Conservation (phyloP, 2,888 invertebrate genomes). For the Osedax frankpressi region DNA sequence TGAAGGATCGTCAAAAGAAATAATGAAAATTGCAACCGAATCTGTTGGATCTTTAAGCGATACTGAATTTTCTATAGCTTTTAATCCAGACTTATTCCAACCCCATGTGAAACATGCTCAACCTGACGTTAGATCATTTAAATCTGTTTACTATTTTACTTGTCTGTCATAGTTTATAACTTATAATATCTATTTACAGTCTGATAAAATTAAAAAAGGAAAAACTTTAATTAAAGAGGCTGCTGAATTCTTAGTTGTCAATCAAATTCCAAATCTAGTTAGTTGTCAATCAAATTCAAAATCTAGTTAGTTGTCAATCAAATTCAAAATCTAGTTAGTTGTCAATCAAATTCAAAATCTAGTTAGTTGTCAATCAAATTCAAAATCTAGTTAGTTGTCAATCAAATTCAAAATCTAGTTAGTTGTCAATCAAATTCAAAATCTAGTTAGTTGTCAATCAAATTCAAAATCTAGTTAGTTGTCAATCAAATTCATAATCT, state of each 20-base stretch:
- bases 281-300: too few species aligned
- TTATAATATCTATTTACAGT: conserved; percentile 29
- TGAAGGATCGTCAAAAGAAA: conserved; percentile 71
- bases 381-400: conserved; percentile 71
- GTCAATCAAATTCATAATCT: too few species aligned
- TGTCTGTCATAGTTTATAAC: not conserved
- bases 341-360: conserved; percentile 86
- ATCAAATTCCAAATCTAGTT: conserved; percentile 86
- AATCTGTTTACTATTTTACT: too few species aligned
- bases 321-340: conserved; percentile 81
- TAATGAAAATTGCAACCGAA: conserved; percentile 71
- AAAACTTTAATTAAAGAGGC: conserved; percentile 83
- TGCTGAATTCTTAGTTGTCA: conserved; percentile 78
- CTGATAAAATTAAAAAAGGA: conserved; percentile 64
- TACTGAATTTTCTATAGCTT: conserved; percentile 87
- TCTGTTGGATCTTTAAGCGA: conserved; percentile 88
- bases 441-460: conserved; percentile 78
- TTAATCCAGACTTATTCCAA: conserved; percentile 96
- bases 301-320: conserved; percentile 78
- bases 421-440: too few species aligned
- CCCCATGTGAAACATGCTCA: conserved; percentile 76
- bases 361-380: too few species aligned
- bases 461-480: conserved; percentile 78
- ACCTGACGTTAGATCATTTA: conserved; percentile 48
- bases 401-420: conserved; percentile 86